phyloP scores from a whole-genome alignment of 92 coral and sea anemone species.

The Muricea muricata region DNA sequence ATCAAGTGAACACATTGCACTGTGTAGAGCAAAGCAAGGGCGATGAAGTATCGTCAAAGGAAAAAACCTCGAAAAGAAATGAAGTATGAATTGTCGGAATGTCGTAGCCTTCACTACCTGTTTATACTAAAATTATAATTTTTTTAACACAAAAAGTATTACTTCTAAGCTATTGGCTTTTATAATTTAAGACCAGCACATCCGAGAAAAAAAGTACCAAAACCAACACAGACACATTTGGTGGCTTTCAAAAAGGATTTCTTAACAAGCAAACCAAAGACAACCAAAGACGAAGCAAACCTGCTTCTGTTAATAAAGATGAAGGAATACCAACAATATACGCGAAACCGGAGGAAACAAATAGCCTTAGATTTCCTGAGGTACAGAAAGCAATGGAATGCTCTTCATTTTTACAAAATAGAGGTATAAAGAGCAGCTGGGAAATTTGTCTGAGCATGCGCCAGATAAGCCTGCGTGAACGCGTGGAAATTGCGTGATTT shows the following conservation, averaged over 20 bases:
- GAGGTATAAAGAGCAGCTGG: conserved; percentile 44
- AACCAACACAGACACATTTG: conserved; percentile 65
- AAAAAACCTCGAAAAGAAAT: too few relatives aligned
- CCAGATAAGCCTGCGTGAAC: too few relatives aligned
- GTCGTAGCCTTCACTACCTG: neutral
- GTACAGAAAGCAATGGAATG: conserved; percentile 89
- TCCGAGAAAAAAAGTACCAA: neutral
- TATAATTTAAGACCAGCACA: neutral
- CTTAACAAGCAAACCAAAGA: conserved; percentile 55
- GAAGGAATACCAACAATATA: conserved; percentile 65
- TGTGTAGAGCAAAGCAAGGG: neutral
- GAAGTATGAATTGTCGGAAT: neutral
- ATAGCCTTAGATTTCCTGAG: conserved; percentile 66
- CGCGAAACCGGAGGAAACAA: conserved; percentile 48
- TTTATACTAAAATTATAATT: neutral
- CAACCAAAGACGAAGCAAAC: neutral
- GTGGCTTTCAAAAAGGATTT: conserved; percentile 88
- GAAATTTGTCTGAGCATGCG: too few relatives aligned
- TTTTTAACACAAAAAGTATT: neutral
- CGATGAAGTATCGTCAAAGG: neutral
- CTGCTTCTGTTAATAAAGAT: neutral
- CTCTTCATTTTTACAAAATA: conserved; percentile 64
- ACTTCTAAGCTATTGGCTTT: neutral
- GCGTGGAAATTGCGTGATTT: too few relatives aligned
- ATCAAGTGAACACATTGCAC: conserved; percentile 58